Base-by-base conservation (phyloP, 2,113 vertebrate species). In the Petrocephalus microphthalmus region DNA sequence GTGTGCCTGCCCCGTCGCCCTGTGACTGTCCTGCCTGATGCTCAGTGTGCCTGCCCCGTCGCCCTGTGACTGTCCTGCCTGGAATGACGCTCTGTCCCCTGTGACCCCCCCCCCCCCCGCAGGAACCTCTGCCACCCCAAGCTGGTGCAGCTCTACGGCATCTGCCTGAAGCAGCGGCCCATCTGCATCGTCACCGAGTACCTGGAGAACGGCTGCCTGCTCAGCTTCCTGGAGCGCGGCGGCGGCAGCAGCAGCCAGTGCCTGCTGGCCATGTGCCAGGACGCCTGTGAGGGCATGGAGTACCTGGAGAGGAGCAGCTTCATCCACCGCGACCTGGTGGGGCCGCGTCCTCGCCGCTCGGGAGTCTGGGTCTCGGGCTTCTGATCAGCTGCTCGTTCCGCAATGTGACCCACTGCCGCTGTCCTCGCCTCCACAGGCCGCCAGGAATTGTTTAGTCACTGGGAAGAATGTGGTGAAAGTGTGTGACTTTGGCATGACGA, bases 401-500 rank as follows among this genome's bases (percentile, higher is more conserved):
- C 47, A 42, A 33, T 22, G 1, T 88, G 42, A 52, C 78, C 7
- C 0, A 60, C 88, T 91, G 54, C 52, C 93, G 47, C 89, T 19
- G 87, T 88, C 84, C 91, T 91, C 88, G 87, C 47, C 20, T 83
- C 47, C 7, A 2, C 87, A 98, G 97, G 97, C 97, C 0, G 97
- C 97, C 86, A 96, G 97, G 88, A 98, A 97, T 93, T 98, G 97
- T 93, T 95, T 97, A 93, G 95, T 97, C 52, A 95, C 92, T 0
- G 92, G 92, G 0, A 92, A 95, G 33, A 94, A 94, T 0, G 81
- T 96, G 0, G 95, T 98, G 87, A 98, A 98, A 92, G 96, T 98
- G 71, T 94, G 96, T 0, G 97, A 98, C 92, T 98, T 98, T 0
- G 97, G 97, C 67, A 97, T 97, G 97, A 94, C 97, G 0, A 97